These are phyloP conservation scores for Adelognathus sp. DNA, from an alignment of 2,888 invertebrate species.

Conservation along the genomic window DNA sequence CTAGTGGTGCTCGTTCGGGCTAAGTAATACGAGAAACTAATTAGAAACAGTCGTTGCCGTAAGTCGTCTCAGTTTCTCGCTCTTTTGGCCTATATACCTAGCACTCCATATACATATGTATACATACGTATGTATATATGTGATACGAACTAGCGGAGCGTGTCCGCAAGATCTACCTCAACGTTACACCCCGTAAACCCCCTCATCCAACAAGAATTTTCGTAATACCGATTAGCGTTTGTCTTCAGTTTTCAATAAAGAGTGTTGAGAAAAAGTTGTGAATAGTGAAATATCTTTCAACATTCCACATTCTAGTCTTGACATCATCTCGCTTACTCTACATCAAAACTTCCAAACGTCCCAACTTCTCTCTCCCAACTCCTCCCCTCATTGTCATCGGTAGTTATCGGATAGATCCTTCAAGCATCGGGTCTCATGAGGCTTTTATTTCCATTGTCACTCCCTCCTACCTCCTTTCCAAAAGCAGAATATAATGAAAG, in stretches of 20 bases:
- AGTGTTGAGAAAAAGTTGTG: not conserved
- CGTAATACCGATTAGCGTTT: no score
- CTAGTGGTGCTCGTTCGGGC: slow-evolving; percentile 55
- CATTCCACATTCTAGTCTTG: not conserved
- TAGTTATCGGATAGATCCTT: slow-evolving; percentile 61
- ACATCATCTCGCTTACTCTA: not conserved
- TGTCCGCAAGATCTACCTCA: no score
- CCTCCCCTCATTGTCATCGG: slow-evolving; percentile 54
- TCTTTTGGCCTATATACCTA: slow-evolving; percentile 31
- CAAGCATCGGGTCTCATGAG: slow-evolving; percentile 56
- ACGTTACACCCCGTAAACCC: no score
- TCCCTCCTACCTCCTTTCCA: not conserved
- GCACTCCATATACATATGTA: no score
- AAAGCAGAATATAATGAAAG: slow-evolving; percentile 2
- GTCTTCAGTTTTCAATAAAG: not conserved
- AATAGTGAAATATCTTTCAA: not conserved
- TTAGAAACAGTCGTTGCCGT: slow-evolving; percentile 72
- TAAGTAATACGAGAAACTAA: slow-evolving; percentile 74
- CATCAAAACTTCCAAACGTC: not conserved
- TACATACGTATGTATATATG: no score
- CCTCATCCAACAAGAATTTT: not conserved
- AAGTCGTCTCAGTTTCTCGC: slow-evolving; percentile 53
- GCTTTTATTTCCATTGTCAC: slow-evolving; percentile 31
- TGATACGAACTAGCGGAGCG: no score
- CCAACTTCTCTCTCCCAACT: not conserved